A percentile compares a stretch with the other conserved stretches of the same genome.
Evolutionary conservation across 2,888 invertebrate genomes (phyloP).

Genomic region (Patella pellucida): DNA sequence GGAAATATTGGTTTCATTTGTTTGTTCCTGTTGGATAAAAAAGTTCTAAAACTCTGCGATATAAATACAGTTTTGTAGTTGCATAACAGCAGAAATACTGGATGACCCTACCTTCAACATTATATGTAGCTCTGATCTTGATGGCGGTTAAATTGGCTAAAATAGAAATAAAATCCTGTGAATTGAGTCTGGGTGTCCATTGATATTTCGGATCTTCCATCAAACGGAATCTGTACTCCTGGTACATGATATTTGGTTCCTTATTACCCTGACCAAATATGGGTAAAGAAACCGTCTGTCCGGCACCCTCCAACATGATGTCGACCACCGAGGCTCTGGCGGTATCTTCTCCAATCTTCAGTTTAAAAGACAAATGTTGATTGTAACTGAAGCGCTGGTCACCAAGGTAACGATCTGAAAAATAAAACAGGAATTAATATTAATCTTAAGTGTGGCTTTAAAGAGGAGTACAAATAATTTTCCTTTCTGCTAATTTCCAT

Average conservation of each 20-base stretch:
- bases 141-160: constrained; percentile 94
- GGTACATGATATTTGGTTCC: constrained; percentile 75
- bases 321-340: constrained; percentile 87
- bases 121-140: constrained; percentile 93
- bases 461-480: not conserved
- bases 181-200: constrained; percentile 92
- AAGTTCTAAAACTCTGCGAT: no score
- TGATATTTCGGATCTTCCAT: constrained; percentile 93
- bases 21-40: no score
- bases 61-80: no score
- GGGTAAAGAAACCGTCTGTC: constrained; percentile 84
- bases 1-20: no score
- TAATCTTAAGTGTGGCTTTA: not conserved
- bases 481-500: not conserved
- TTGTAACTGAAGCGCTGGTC: constrained; percentile 85
- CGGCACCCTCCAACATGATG: constrained; percentile 89
- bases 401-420: constrained; percentile 78
- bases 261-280: constrained; percentile 93
- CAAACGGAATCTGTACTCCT: constrained; percentile 84
- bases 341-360: constrained; percentile 84
- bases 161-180: constrained; percentile 91
- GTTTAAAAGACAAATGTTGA: constrained; percentile 89
- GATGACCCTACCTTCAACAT: constrained; percentile 77
- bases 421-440: constrained; percentile 19
- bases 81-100: no score